phyloP scores from a whole-genome alignment of 2,113 vertebrate species.

The Electrona antarctica region DNA sequence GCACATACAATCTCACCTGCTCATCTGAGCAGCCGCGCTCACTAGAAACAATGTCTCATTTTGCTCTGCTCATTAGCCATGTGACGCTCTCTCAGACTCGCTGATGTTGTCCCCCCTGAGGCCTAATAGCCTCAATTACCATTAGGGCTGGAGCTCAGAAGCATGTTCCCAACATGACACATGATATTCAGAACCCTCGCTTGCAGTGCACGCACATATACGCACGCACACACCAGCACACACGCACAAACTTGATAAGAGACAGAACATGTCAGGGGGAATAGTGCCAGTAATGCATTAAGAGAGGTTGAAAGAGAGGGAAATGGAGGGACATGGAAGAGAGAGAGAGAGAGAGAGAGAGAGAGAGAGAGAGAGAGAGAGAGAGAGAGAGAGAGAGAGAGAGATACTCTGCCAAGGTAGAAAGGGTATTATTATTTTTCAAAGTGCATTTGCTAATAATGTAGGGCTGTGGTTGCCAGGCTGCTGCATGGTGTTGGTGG shows the following conservation, averaged over 20 bases:
- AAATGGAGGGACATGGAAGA: background rate
- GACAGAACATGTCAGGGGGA: too few relatives aligned
- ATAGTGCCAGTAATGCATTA: too few relatives aligned
- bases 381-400: background rate
- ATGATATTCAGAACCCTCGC: constrained; percentile 30
- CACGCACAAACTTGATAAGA: too few relatives aligned
- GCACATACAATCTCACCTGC: constrained; percentile 34
- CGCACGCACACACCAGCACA: background rate
- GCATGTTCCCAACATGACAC: constrained; percentile 33
- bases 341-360: background rate
- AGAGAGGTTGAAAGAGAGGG: too few relatives aligned
- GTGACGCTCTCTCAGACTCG: constrained; percentile 33
- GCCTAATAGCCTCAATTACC: constrained; percentile 74
- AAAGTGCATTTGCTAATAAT: too few relatives aligned
- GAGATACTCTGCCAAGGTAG: background rate
- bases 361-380: background rate
- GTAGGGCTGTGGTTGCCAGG: too few relatives aligned
- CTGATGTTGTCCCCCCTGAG: constrained; percentile 31
- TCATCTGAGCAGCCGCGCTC: background rate
- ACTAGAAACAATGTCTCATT: constrained; percentile 61
- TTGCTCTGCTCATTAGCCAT: constrained; percentile 66
- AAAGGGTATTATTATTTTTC: too few relatives aligned
- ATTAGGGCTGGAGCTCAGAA: constrained; percentile 37
- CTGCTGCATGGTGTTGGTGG: too few relatives aligned
- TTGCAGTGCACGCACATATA: background rate